A percentile compares a stretch with the other conserved stretches of the same genome.
Conservation (phyloP, 1,140 invertebrate genomes). For the Papilio aristodemus region DNA sequence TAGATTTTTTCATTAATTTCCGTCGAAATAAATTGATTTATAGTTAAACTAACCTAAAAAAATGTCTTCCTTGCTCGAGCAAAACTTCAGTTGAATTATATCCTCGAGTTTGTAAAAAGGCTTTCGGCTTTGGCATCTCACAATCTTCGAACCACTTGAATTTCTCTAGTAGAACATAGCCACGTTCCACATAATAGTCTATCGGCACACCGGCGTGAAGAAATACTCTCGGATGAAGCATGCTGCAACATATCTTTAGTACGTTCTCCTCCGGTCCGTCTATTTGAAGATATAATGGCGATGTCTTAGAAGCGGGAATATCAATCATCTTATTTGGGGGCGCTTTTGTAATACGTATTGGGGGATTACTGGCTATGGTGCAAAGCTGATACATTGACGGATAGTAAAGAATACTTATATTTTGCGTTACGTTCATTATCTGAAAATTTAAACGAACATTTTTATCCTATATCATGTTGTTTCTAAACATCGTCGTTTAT, state of each 20-base stretch:
- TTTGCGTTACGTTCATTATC: slow-evolving; percentile 46
- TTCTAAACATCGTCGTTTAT: not conserved
- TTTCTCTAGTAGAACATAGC: slow-evolving; percentile 59
- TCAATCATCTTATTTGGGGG: slow-evolving; percentile 49
- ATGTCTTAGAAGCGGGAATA: slow-evolving; percentile 54
- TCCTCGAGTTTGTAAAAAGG: slow-evolving; percentile 51
- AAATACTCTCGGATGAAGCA: slow-evolving; percentile 61
- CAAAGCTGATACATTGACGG: slow-evolving; percentile 61
- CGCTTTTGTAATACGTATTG: slow-evolving; percentile 48
- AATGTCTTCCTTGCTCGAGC: slow-evolving; percentile 66
- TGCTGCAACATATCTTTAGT: slow-evolving; percentile 53
- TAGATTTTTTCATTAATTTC: not conserved
- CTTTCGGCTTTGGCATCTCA: slow-evolving; percentile 50
- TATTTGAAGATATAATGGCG: slow-evolving; percentile 66
- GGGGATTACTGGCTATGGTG: slow-evolving; percentile 54
- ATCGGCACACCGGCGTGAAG: slow-evolving; percentile 54
- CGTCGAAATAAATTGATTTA: not conserved
- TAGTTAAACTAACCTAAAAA: slow-evolving; percentile 54
- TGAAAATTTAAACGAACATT: slow-evolving; percentile 40
- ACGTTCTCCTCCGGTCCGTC: slow-evolving; percentile 57
- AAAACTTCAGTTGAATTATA: slow-evolving; percentile 60
- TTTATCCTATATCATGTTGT: slow-evolving; percentile 10
- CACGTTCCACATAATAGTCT: slow-evolving; percentile 54
- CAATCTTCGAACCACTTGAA: slow-evolving; percentile 68
- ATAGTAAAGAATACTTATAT: slow-evolving; percentile 47